Evolutionary conservation across 2,113 vertebrate species (phyloP).

Genomic region (Salvator merianae): DNA sequence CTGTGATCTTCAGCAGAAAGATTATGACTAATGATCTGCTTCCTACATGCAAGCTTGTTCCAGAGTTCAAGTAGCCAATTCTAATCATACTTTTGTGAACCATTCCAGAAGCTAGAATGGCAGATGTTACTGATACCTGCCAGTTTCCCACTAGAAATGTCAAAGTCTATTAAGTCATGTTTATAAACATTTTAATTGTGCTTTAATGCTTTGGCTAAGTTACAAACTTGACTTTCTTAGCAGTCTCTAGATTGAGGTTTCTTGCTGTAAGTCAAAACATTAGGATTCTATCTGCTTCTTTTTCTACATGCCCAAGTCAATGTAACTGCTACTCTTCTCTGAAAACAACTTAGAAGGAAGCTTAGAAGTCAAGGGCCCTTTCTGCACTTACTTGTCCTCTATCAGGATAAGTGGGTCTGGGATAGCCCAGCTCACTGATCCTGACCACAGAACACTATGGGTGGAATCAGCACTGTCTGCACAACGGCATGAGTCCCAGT

Average conservation of each 20-base stretch:
- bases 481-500: too few species aligned
- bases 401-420: too few species aligned
- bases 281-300: not conserved
- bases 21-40: not conserved
- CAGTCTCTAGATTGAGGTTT: too few species aligned
- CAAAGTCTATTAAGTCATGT: constrained; percentile 6
- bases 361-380: too few species aligned
- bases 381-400: too few species aligned
- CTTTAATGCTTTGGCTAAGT: not conserved
- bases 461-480: too few species aligned
- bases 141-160: constrained; percentile 2
- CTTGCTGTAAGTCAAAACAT: not conserved
- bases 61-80: not conserved
- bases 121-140: constrained; percentile 6
- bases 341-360: not conserved
- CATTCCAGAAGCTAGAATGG: constrained; percentile 9
- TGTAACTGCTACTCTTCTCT: not conserved
- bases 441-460: too few species aligned
- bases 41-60: not conserved
- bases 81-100: not conserved
- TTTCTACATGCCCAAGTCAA: not conserved
- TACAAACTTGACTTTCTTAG: not conserved
- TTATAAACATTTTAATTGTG: constrained; percentile 16
- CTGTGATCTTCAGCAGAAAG: not conserved
- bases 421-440: too few species aligned